Evolutionary conservation across 2,113 vertebrate species (phyloP).

Genomic region (Centrocercus urophasianus): DNA sequence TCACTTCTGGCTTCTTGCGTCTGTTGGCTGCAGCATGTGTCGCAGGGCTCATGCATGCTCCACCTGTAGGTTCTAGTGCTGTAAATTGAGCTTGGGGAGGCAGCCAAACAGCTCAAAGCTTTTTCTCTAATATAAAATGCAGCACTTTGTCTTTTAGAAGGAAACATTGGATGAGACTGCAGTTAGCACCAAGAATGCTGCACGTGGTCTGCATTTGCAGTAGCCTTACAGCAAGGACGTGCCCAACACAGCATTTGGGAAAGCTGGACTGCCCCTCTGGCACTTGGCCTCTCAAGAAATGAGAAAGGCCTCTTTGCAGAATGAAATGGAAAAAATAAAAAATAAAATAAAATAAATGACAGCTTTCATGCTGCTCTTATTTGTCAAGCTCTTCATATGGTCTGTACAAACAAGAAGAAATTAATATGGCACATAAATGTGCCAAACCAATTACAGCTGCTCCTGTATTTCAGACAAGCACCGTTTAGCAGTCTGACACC

Average conservation of each 20-base stretch:
- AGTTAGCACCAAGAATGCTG: not conserved
- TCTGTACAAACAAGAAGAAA: not conserved
- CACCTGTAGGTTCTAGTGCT: not conserved
- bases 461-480: not conserved
- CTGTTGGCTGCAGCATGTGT: not conserved
- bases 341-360: not conserved
- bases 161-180: not conserved
- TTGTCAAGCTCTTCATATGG: rapidly evolving
- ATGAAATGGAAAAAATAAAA: not conserved
- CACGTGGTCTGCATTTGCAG: rapidly evolving
- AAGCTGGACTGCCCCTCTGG: not conserved
- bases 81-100: not conserved
- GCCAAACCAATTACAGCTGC: not conserved
- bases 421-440: not conserved
- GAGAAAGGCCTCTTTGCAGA: not conserved
- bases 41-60: not conserved
- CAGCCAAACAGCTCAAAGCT: constrained; percentile 1
- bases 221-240: not conserved
- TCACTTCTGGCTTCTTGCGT: not conserved
- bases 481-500: not conserved
- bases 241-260: not conserved
- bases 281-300: not conserved
- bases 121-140: not conserved
- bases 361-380: not conserved
- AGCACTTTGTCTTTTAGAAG: constrained; percentile 13